phyloP scores from a whole-genome alignment of 2,113 vertebrate genomes.

The Campylorhamphus procurvoides region DNA sequence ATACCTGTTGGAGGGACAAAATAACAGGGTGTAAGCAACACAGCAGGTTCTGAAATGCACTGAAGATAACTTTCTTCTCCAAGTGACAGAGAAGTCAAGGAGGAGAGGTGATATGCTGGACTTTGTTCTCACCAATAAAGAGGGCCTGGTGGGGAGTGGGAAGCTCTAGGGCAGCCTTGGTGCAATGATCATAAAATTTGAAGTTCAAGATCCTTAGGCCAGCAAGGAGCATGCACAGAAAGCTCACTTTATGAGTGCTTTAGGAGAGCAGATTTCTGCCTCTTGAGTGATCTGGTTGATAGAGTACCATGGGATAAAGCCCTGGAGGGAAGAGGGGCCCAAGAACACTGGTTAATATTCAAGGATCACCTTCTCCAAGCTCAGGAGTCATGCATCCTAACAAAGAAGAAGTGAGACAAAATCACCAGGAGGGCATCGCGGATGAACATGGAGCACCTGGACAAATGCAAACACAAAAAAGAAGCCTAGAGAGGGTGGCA shows the following conservation, averaged over 20 bases:
- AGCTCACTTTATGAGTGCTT: not conserved
- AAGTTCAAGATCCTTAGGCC: not conserved
- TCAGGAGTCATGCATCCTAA: not conserved
- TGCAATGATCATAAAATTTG: not conserved
- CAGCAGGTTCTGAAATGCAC: fast-evolving
- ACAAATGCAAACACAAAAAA: not conserved
- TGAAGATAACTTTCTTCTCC: not conserved
- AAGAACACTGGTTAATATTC: not conserved
- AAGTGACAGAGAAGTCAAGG: not conserved
- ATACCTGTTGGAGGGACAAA: not conserved
- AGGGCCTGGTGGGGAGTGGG: not conserved
- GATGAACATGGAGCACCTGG: not conserved
- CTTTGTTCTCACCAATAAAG: not conserved
- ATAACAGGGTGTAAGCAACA: not conserved
- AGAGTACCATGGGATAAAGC: not conserved
- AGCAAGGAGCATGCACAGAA: not conserved
- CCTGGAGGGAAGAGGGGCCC: not conserved
- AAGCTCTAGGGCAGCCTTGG: not conserved
- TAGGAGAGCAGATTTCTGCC: not conserved
- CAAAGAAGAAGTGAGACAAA: not conserved
- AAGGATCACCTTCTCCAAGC: not conserved
- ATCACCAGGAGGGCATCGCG: not conserved
- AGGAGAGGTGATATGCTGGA: not conserved
- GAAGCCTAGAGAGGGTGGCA: not conserved
- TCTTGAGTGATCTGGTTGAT: not conserved